A percentile compares a stretch with the other conserved stretches of the same genome.
These are phyloP conservation scores for Polylopha cassiicola DNA, from an alignment of 2,888 invertebrate genomes.

Conservation along the genomic window DNA sequence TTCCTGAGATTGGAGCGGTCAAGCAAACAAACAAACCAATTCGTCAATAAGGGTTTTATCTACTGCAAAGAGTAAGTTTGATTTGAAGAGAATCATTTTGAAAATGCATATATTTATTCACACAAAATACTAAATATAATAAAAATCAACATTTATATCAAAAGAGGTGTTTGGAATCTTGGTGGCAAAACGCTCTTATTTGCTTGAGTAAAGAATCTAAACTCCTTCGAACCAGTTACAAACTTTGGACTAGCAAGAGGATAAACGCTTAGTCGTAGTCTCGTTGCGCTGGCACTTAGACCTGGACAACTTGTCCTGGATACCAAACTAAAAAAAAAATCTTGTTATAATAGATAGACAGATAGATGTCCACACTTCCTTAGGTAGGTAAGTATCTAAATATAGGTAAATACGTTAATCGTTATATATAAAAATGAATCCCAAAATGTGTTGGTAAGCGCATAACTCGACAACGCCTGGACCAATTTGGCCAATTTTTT, in stretches of 20 bases:
- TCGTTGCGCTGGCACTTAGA: slow-evolving; percentile 15
- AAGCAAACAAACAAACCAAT: too few species aligned
- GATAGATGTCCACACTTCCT: too few species aligned
- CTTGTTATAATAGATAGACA: neutral
- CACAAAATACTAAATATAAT: slow-evolving; percentile 3
- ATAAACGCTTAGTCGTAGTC: slow-evolving; percentile 17
- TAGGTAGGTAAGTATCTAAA: too few species aligned
- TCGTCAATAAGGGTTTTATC: too few species aligned
- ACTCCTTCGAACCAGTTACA: slow-evolving; percentile 55
- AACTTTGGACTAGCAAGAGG: slow-evolving; percentile 38
- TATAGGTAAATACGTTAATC: too few species aligned
- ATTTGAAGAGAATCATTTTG: too few species aligned
- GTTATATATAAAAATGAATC: too few species aligned
- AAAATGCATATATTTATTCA: slow-evolving; percentile 10
- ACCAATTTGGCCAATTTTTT: too few species aligned
- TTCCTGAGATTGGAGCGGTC: too few species aligned
- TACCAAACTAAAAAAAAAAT: slow-evolving; percentile 7
- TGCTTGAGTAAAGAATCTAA: slow-evolving; percentile 50
- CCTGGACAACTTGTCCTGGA: slow-evolving; percentile 5
- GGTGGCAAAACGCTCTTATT: slow-evolving; percentile 34
- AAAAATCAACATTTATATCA: slow-evolving; percentile 26
- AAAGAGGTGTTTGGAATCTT: slow-evolving; percentile 15
- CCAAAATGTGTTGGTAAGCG: too few species aligned
- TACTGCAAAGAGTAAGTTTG: too few species aligned
- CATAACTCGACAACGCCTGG: too few species aligned